phyloP scores from a whole-genome alignment of 2,113 vertebrate genomes.

The Rhombomys opimus region DNA sequence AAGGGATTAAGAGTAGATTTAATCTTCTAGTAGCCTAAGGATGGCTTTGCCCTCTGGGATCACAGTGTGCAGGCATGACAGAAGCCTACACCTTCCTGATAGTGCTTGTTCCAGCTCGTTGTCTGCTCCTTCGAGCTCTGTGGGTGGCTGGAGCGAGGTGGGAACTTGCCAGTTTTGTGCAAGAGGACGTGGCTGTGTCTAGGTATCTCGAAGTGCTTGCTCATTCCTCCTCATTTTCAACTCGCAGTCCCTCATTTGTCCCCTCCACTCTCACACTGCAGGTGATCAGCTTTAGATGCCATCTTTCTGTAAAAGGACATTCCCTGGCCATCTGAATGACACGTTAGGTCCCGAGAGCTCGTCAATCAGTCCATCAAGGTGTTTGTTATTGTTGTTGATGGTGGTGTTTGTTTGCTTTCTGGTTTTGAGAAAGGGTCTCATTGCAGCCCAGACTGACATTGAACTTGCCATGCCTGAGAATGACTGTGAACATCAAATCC shows the following conservation, averaged over 20 bases:
- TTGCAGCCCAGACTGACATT: background rate
- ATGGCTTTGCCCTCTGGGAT: background rate
- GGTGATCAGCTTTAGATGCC: background rate
- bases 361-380: background rate
- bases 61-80: background rate
- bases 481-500: background rate
- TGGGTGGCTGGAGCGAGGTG: background rate
- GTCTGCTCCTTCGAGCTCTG: background rate
- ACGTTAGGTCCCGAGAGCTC: background rate
- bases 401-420: background rate
- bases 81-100: background rate
- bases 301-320: background rate
- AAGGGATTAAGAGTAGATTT: background rate
- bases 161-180: background rate
- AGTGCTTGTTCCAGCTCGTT: background rate
- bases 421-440: background rate
- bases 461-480: background rate
- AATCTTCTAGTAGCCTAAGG: background rate
- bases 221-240: background rate
- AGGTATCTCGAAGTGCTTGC: background rate
- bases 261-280: fast-evolving
- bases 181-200: background rate
- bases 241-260: fast-evolving
- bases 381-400: background rate
- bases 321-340: background rate